Evolutionary conservation across 2,797 vertebrate species (phyloP).

Genomic region (Poecilia velifera): DNA sequence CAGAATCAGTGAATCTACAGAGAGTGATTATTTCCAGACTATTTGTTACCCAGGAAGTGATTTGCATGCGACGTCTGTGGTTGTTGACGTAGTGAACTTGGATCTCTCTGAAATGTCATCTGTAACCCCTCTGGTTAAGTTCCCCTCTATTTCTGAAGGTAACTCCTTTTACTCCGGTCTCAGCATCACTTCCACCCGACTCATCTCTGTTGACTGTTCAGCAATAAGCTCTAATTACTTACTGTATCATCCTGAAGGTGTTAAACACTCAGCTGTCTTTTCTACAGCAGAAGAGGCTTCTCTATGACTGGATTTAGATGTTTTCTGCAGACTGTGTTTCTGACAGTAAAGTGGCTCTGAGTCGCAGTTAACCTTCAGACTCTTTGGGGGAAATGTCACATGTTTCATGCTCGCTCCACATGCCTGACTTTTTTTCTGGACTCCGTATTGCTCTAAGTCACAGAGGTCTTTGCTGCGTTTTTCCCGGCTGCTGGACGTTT

Average conservation of each 20-base stretch:
- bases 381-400: slow-evolving; percentile 44
- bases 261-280: neutral
- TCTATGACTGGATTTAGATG: neutral
- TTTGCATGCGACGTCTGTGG: neutral
- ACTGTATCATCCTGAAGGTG: neutral
- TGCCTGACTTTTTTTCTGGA: slow-evolving; percentile 19
- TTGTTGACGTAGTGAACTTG: neutral
- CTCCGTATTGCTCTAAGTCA: neutral
- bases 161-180: neutral
- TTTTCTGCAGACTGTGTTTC: neutral
- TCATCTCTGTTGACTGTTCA: neutral
- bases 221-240: neutral
- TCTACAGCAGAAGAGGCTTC: neutral
- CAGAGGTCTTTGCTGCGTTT: neutral
- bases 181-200: neutral
- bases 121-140: neutral
- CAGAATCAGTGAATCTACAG: neutral
- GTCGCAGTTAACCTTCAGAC: slow-evolving; percentile 54
- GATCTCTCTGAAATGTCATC: neutral
- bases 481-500: slow-evolving; percentile 16
- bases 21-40: neutral
- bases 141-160: neutral
- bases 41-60: neutral
- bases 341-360: slow-evolving; percentile 50
- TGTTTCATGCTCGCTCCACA: slow-evolving; percentile 29